phyloP scores from a whole-genome alignment of 1,140 invertebrate genomes.

The Listronotus oregonensis region DNA sequence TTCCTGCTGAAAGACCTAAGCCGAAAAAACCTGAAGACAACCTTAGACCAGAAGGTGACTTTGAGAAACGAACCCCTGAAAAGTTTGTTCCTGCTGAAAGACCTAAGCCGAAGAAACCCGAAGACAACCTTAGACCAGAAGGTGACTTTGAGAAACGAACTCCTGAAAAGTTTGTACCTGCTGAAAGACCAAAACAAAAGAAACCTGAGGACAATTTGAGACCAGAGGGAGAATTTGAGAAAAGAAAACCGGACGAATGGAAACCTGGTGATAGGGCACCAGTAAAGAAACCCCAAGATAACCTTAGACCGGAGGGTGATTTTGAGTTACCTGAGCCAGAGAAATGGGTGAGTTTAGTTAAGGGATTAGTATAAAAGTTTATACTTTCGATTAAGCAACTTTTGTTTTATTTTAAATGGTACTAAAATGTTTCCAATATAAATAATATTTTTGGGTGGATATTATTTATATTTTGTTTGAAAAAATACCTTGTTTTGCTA shows the following conservation, averaged over 20 bases:
- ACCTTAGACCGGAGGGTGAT: slow-evolving; percentile 59
- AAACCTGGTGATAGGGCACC: slow-evolving; percentile 51
- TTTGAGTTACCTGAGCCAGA: slow-evolving; percentile 55
- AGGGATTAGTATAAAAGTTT: no score
- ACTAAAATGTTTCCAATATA: no score
- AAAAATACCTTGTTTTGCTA: no score
- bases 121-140: slow-evolving; percentile 67
- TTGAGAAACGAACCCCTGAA: slow-evolving; percentile 58
- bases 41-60: slow-evolving; percentile 65
- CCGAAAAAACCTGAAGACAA: slow-evolving; percentile 61
- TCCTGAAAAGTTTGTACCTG: slow-evolving; percentile 56
- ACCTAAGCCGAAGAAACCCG: slow-evolving; percentile 62
- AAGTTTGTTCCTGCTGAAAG: slow-evolving; percentile 60
- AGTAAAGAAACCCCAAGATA: slow-evolving; percentile 59
- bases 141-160: slow-evolving; percentile 63
- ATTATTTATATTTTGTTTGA: no score
- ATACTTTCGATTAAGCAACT: no score
- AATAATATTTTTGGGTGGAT: no score
- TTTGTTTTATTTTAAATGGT: no score
- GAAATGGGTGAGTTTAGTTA: slow-evolving; percentile 51
- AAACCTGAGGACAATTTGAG: slow-evolving; percentile 67
- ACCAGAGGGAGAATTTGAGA: slow-evolving; percentile 60
- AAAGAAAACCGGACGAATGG: slow-evolving; percentile 52
- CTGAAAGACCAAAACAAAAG: slow-evolving; percentile 59
- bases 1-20: slow-evolving; percentile 55